Base-by-base conservation (phyloP, 2,888 invertebrate genomes). In the Sarcophaga carnaria region DNA sequence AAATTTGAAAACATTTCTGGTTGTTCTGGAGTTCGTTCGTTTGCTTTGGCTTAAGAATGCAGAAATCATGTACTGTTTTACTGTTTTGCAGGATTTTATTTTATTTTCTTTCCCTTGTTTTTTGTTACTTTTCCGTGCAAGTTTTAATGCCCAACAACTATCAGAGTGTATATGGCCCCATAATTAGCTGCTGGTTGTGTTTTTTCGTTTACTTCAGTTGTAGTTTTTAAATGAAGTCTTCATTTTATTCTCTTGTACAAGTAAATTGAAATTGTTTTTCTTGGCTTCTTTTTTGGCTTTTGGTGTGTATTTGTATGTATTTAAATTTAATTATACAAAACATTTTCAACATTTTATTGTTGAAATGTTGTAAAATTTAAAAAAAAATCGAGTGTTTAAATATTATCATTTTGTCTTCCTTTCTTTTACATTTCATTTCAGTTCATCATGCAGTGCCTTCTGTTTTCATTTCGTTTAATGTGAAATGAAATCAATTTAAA, bases 61-160 rank as follows among this genome's bases (percentile, higher is more conserved):
- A 75, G 71, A 79, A 85, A 70, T 79, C 82, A 82, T 85, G 85
- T 85, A 82, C 85, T 85, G 77, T 70, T 74, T 78, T 75, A 27
- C 4, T 70, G 63, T 63, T 54, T 82, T 70, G 27, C 8, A 54
- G n/a, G 6, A 8, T 67, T 20, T 67, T n/a, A 37, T 10, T 54
- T 54, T 14, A 0, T 54, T 12, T 14, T 1, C 54, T 14, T 54
- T n/a, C 3, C 3, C 3, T 17, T 12, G 17, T 4, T 17, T 14
- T 17, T 11, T 47, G 47, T 67, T 25, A 17, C 17, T 27, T 37
- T 66, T 66, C 2, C 45, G 2, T 8, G 37, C 37, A 37, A 37
- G 37, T 37, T 37, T 37, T 37, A 37, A 37, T 8, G 37, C 37
- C 37, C 37, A 37, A 37, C 37, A 37, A 37, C 37, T 37, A 37